These are phyloP conservation scores for Montipora capricornis DNA, from an alignment of 64 coral and sea anemone species.

Conservation along the genomic window DNA sequence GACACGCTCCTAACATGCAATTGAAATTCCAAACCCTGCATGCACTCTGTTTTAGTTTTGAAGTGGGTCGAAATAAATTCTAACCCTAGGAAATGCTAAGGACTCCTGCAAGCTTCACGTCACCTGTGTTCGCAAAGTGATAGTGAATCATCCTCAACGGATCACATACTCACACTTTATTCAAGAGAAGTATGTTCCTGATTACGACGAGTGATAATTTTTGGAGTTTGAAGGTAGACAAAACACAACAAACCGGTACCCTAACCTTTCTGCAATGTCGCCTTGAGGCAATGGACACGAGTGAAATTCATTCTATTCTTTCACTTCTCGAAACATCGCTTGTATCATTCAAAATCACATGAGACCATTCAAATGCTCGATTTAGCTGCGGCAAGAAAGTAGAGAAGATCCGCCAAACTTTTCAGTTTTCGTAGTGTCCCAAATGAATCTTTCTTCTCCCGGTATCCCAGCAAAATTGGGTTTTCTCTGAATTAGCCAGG, in stretches of 20 bases:
- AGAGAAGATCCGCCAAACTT: constrained; percentile 17
- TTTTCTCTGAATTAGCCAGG: not conserved
- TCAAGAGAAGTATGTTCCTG: constrained; percentile 2
- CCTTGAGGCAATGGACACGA: constrained; percentile 19
- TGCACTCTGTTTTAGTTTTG: not conserved
- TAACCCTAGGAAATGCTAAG: not conserved
- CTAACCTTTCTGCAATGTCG: constrained; percentile 48
- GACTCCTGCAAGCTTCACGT: not conserved
- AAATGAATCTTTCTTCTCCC: not conserved
- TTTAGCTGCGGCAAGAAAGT: not conserved
- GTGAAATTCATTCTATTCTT: constrained; percentile 58
- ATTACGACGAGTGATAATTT: not conserved
- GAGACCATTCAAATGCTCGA: constrained; percentile 11
- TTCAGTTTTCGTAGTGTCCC: not conserved
- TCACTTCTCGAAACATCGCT: constrained; percentile 37
- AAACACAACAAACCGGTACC: constrained; percentile 20
- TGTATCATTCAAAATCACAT: not conserved
- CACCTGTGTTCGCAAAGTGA: constrained; percentile 26
- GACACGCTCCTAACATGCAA: not conserved
- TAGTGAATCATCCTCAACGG: not conserved
- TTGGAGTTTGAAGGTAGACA: not conserved
- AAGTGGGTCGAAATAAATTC: not conserved
- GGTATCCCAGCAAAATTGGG: constrained; percentile 26
- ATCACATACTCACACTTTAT: not conserved
- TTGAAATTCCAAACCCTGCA: constrained; percentile 37